These are phyloP conservation scores for Bombyx huttoni DNA, from an alignment of 2,888 invertebrate species.

Conservation along the genomic window DNA sequence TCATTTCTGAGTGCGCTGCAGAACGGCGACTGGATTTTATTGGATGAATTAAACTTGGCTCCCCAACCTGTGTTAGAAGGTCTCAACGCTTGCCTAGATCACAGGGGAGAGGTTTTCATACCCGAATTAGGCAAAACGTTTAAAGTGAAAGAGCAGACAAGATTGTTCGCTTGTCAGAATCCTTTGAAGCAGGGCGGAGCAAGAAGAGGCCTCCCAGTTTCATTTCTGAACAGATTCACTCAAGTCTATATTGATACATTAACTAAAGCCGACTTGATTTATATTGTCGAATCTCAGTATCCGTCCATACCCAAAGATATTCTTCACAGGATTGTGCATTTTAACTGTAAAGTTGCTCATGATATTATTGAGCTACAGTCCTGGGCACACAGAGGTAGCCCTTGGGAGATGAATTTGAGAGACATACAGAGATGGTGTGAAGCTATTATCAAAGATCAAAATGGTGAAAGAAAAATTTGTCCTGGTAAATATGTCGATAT, in stretches of 20 bases:
- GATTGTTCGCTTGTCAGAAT: conserved; percentile 98
- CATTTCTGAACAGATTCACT: conserved; percentile 97
- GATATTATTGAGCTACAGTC: conserved; percentile 74
- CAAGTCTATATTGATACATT: conserved; percentile 83
- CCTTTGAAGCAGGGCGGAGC: conserved; percentile 96
- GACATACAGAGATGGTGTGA: conserved; percentile 96
- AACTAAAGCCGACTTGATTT: conserved; percentile 75
- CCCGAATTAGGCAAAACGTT: conserved; percentile 94
- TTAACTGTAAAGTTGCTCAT: conserved; percentile 78
- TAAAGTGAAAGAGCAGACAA: conserved; percentile 80
- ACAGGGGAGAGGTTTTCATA: conserved; percentile 94
- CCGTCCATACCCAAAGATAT: conserved; percentile 72
- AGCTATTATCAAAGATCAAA: conserved; percentile 67
- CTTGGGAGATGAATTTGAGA: conserved; percentile 97
- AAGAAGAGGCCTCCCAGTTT: conserved; percentile 94
- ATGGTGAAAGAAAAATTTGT: conserved; percentile 26
- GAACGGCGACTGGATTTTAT: conserved; percentile 93
- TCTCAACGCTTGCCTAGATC: conserved; percentile 98
- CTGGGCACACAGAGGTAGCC: conserved; percentile 88
- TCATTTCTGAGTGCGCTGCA: conserved; percentile 94
- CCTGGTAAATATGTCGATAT: conserved; percentile 80
- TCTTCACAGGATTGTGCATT: conserved; percentile 80
- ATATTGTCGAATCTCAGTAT: conserved; percentile 79
- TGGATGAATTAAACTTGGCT: conserved; percentile 98
- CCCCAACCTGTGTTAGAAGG: conserved; percentile 99